Evolutionary conservation across 2,888 invertebrate species (phyloP), one percentile per base, ranked within the genome.

Genomic region (Hipparchia sbordonii): DNA sequence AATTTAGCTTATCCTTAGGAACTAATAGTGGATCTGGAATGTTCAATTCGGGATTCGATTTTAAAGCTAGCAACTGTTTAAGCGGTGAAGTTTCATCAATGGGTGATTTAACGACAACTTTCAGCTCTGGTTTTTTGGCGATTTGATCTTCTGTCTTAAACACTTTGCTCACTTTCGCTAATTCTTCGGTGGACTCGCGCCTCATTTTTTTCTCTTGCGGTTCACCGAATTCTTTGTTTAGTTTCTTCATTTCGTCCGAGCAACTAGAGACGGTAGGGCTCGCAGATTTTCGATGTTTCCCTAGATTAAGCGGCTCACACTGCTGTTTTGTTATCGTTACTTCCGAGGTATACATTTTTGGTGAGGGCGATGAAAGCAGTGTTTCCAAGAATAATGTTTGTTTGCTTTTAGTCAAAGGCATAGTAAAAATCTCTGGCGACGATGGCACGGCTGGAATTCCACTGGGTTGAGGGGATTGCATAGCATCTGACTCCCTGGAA

Each of bases 1-100:
- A 95, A 69, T 96, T 95, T 66, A 97, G 88, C 80, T 95, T 95
- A 81, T 97, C 96, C 88, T 97, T 96, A 68, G 97, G 97, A 76
- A 97, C 96, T 74, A 97, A 87, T 81, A 97, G 93, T 9, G 97
- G 97, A 92, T 97, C 97, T 60, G 97, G 97, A 83, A 97, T 95
- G 84, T 96, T 95, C 82, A 96, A 95, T 77, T 95, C 95, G 7
- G 95, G 93, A 80, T 95, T 96, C 66, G 94, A 93, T 75, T 96
- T 94, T 45, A 97, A 91, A 82, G 95, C 94, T 78, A 96, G 95
- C 8, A 97, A 90, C 83, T 97, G 97, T 73, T 95, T 95, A 6
- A 97, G 84, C 0, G 97, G 96, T 83, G 95, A 95, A n/a, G 92
- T 93, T 80, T 95, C 95, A 54, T 94, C 92, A 23, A 84, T 85